These are phyloP conservation scores for Penaeus indicus DNA, from an alignment of 1,140 invertebrate genomes.

Conservation along the genomic window DNA sequence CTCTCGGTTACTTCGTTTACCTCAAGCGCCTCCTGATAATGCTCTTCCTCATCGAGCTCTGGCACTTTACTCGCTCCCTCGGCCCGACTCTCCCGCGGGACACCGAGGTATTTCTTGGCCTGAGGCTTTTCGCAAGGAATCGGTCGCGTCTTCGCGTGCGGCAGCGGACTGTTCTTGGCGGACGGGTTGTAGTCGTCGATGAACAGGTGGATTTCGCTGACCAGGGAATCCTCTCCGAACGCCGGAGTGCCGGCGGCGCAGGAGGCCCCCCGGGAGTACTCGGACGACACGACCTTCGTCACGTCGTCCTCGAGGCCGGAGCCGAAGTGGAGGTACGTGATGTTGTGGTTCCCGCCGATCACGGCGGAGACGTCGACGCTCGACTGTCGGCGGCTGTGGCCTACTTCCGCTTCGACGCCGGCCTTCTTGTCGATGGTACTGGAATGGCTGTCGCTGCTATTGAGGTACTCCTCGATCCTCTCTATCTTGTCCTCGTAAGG, in stretches of 20 bases:
- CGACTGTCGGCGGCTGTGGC: not conserved
- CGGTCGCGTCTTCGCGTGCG: no score
- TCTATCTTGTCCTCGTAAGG: conserved; percentile 54
- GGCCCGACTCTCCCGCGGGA: not conserved
- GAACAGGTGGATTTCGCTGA: conserved; percentile 43
- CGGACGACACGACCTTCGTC: conserved; percentile 34
- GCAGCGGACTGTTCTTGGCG: not conserved
- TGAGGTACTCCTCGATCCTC: conserved; percentile 54
- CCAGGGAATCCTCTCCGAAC: conserved; percentile 31
- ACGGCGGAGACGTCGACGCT: conserved; percentile 38
- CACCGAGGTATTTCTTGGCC: not conserved
- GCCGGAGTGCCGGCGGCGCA: not conserved
- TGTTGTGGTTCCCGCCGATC: conserved; percentile 54
- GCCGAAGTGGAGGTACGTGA: conserved; percentile 52
- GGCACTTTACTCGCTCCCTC: not conserved
- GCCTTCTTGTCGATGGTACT: not conserved
- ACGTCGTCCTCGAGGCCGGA: conserved; percentile 47
- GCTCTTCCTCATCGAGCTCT: not conserved
- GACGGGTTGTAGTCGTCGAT: conserved; percentile 27
- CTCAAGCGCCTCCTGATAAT: not conserved
- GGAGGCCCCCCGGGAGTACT: conserved; percentile 27
- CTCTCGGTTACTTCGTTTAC: conserved; percentile 34
- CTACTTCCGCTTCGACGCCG: not conserved
- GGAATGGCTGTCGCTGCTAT: conserved; percentile 44
- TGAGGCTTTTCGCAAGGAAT: not conserved